phyloP scores from a whole-genome alignment of 2,797 vertebrate genomes.

The Sebastes ruberrimus region DNA sequence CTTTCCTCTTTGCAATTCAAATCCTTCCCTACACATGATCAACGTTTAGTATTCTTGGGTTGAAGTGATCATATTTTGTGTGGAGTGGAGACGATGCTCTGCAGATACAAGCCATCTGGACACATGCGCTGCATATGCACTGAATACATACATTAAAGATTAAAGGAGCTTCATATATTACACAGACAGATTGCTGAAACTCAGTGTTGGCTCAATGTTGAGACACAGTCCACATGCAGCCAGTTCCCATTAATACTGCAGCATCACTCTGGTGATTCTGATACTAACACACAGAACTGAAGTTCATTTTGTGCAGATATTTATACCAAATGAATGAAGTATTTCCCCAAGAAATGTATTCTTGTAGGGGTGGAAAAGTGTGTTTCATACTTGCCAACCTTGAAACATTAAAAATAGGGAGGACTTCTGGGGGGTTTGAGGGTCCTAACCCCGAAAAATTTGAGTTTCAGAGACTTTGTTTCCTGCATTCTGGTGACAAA shows the following conservation, averaged over 20 bases:
- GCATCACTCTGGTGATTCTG: not conserved
- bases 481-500: too few relatives aligned
- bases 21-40: conserved; percentile 22
- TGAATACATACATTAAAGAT: conserved; percentile 28
- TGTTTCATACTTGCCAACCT: too few relatives aligned
- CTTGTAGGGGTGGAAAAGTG: too few relatives aligned
- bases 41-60: conserved; percentile 30
- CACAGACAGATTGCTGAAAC: not conserved
- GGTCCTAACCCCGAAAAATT: too few relatives aligned
- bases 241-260: not conserved
- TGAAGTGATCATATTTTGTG: conserved; percentile 14
- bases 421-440: too few relatives aligned
- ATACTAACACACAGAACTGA: not conserved
- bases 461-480: too few relatives aligned
- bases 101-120: conserved; percentile 36
- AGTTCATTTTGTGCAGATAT: not conserved
- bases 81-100: not conserved
- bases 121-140: not conserved
- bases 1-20: conserved; percentile 57
- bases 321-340: not conserved
- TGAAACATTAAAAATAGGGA: too few relatives aligned
- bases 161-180: conserved; percentile 10
- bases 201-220: not conserved
- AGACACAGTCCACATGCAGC: not conserved
- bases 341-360: not conserved